These are phyloP conservation scores for Caenorhabditis virilis DNA, from an alignment of 2,888 invertebrate genomes.

Conservation along the genomic window DNA sequence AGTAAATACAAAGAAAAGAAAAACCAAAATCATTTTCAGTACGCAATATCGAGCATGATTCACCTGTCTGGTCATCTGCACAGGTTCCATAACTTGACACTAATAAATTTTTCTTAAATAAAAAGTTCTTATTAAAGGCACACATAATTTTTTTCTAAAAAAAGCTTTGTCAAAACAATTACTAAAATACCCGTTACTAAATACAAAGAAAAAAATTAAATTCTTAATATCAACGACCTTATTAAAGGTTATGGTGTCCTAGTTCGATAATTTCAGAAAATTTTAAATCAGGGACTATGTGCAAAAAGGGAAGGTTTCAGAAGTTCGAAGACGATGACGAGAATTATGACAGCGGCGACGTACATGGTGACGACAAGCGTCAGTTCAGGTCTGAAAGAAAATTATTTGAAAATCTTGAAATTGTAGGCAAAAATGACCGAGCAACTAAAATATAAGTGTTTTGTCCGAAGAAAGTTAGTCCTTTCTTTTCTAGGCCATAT, in stretches of 20 bases:
- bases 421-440: background rate
- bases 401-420: background rate
- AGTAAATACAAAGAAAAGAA: no score
- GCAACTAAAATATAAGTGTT: background rate
- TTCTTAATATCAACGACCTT: no score
- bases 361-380: constrained; percentile 44
- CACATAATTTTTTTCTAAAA: background rate
- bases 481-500: background rate
- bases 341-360: constrained; percentile 48
- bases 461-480: background rate
- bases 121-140: no score
- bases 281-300: no score
- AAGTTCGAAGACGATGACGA: constrained; percentile 56
- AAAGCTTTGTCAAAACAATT: background rate
- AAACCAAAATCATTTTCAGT: no score
- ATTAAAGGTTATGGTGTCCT: background rate
- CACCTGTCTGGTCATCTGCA: no score
- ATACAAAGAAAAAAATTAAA: background rate
- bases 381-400: constrained; percentile 43
- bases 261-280: constrained; percentile 13
- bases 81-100: no score
- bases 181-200: background rate
- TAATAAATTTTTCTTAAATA: no score
- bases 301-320: constrained; percentile 52
- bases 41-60: no score